Evolutionary conservation across 2,888 invertebrate species (phyloP).

Genomic region (Acronicta psi): DNA sequence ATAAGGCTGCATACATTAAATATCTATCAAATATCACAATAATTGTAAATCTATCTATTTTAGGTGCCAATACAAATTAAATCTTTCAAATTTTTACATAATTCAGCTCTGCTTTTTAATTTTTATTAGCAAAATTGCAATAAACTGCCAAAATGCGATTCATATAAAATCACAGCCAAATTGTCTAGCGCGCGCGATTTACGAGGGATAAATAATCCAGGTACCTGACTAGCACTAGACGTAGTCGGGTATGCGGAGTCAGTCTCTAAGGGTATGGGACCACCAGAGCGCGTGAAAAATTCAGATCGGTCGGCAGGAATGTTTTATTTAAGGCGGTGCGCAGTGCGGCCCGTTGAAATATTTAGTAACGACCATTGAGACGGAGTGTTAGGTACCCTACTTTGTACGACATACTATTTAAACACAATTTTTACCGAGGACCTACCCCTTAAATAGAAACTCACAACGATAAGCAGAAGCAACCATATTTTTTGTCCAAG

Average conservation of each 20-base stretch:
- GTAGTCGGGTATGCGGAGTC: constrained; percentile 37
- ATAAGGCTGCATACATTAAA: no score
- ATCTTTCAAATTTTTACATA: neutral
- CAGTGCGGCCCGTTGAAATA: constrained; percentile 83
- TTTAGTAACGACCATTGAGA: constrained; percentile 79
- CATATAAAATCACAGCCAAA: constrained; percentile 40
- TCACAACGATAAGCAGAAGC: no score
- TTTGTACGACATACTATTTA: constrained; percentile 55
- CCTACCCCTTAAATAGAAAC: constrained; percentile 15
- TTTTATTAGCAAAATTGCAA: neutral
- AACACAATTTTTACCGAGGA: constrained; percentile 52
- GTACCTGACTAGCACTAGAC: constrained; percentile 33
- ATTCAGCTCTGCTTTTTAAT: neutral
- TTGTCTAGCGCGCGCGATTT: constrained; percentile 29
- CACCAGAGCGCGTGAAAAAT: constrained; percentile 76
- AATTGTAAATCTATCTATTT: no score
- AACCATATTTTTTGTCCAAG: no score
- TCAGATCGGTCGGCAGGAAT: constrained; percentile 75
- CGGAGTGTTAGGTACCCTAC: constrained; percentile 69
- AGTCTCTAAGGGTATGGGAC: constrained; percentile 65
- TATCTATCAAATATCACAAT: no score
- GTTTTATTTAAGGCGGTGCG: constrained; percentile 82
- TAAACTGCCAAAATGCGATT: constrained; percentile 13
- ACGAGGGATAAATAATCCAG: constrained; percentile 47
- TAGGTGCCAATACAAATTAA: no score